Base-by-base conservation (phyloP, 2,797 vertebrate genomes). In the Xenopus petersii region DNA sequence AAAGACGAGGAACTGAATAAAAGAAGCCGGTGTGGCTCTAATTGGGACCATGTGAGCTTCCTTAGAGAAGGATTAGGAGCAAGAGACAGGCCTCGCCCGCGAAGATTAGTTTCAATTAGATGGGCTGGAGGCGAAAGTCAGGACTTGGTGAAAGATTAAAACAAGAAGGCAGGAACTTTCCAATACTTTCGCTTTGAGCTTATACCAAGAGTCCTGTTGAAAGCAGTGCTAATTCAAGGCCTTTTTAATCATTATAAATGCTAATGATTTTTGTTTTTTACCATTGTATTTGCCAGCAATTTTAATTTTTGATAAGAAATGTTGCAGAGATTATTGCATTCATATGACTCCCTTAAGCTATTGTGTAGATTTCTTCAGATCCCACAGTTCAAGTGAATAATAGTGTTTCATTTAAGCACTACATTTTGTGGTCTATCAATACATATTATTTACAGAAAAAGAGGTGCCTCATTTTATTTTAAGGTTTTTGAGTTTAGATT, bases 51-150 rank as follows among this genome's bases (percentile, higher is more conserved):
- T 97, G 94, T 98, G 97, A 94, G 92, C 88, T 91, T 94, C 89
- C 92, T 93, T 89, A 93, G 93, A 93, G 89, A 91, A 94, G 94
- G 96, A 96, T 98, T 98, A 96, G 93, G 87, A 87, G 89, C 88
- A 92, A 94, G 95, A 94, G 95, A 94, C 95, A 93, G 95, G 95
- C 94, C 94, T 94, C 91, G 92, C 93, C 94, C 92, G 91, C 88
- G 87, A 85, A 96, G 94, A 97, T 97, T 93, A 91, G 94, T 96
- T 97, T 96, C 95, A 98, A 98, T 98, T 98, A 97, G 96, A 94
- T 91, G 95, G 93, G 94, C 96, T 94, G 92, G 92, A 93, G 95
- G 94, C 93, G 89, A 90, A 93, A 90, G 92, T 91, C 86, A 91
- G 87, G 88, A 91, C 91, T 90, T 87, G 90, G 89, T 85, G 87